Evolutionary conservation across 2,888 invertebrate species (phyloP).

Genomic region (Clistopyga incitator): DNA sequence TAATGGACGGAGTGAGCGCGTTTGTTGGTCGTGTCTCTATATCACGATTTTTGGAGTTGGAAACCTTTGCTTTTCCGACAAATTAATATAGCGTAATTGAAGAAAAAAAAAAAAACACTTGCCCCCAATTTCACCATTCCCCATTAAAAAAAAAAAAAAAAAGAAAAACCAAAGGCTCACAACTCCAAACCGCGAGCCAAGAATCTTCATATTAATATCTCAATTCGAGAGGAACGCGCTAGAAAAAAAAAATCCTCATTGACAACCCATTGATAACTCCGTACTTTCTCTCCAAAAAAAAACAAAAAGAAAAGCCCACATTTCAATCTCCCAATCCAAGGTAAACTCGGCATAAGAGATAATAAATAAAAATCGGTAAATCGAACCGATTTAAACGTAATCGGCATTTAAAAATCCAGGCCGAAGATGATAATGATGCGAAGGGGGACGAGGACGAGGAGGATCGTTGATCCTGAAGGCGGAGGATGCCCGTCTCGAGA

Average conservation of each 20-base stretch:
- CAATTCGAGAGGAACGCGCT: constrained; percentile 3
- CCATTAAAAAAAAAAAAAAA: too few species aligned
- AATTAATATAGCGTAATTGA: not conserved
- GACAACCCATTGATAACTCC: too few species aligned
- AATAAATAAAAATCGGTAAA: not conserved
- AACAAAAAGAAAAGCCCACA: too few species aligned
- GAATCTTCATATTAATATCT: not conserved
- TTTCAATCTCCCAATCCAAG: too few species aligned
- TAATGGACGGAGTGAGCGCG: constrained; percentile 70
- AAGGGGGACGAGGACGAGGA: not conserved
- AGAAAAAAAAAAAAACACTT: too few species aligned
- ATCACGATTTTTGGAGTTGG: not conserved
- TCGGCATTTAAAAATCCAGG: not conserved
- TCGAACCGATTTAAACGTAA: not conserved
- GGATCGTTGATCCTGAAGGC: not conserved
- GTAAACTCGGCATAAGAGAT: too few species aligned
- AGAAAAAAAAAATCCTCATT: not conserved
- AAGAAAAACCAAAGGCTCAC: not conserved
- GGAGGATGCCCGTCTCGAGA: not conserved
- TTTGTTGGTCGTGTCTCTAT: constrained; percentile 63
- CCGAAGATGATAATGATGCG: not conserved
- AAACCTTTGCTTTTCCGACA: too few species aligned
- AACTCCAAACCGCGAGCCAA: not conserved
- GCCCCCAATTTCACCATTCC: too few species aligned
- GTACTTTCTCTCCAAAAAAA: too few species aligned